A percentile compares a stretch with the other conserved stretches of the same genome.
Evolutionary conservation across 2,888 invertebrate species (phyloP).

Genomic region (Harmothoe impar): DNA sequence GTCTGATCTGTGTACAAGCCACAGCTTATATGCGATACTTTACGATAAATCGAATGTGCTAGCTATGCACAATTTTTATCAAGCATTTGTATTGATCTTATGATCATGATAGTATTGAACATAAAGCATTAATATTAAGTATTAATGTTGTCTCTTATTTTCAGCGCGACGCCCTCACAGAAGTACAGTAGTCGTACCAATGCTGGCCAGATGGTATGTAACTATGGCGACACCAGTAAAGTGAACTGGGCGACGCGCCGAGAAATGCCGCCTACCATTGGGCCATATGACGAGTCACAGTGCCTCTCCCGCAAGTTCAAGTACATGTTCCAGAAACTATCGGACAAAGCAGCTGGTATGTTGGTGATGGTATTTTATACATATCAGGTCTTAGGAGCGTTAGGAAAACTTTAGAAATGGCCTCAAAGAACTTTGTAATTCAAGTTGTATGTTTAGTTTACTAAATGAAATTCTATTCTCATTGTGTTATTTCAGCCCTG

Average conservation of each 20-base stretch:
- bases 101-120: too few species aligned
- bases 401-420: too few species aligned
- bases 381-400: constrained; percentile 25
- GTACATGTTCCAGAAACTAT: constrained; percentile 86
- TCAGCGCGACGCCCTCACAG: constrained; percentile 79
- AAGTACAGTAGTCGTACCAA: constrained; percentile 84
- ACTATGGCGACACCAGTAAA: constrained; percentile 74
- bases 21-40: too few species aligned
- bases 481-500: constrained; percentile 78
- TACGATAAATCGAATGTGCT: too few species aligned
- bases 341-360: constrained; percentile 83
- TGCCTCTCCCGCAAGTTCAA: constrained; percentile 70
- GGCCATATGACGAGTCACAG: constrained; percentile 46
- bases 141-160: too few species aligned
- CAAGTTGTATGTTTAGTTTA: too few species aligned
- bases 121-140: too few species aligned
- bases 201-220: constrained; percentile 87
- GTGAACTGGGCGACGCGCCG: constrained; percentile 62
- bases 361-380: background rate
- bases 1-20: too few species aligned
- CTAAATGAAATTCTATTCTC: background rate
- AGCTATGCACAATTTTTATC: too few species aligned
- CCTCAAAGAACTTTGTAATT: too few species aligned
- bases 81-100: too few species aligned
- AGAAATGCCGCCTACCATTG: constrained; percentile 6